Evolutionary conservation across 2,797 vertebrate species (phyloP).

Genomic region (Aselliscus stoliczkanus): DNA sequence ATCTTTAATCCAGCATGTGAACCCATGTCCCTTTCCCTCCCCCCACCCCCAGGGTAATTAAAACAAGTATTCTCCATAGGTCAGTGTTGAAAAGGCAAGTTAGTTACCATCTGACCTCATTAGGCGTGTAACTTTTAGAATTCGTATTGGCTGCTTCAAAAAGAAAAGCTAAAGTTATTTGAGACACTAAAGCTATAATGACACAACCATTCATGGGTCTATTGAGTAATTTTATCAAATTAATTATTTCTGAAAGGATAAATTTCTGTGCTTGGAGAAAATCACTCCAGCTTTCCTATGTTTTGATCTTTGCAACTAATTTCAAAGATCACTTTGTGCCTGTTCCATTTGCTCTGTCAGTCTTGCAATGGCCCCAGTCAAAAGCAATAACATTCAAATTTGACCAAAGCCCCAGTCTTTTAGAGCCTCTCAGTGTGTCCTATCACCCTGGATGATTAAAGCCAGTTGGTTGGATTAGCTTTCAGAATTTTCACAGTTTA

Average conservation of each 20-base stretch:
- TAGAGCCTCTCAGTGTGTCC: neutral
- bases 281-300: neutral
- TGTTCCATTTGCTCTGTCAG: neutral
- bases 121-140: slow-evolving; percentile 46
- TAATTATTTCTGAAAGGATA: slow-evolving; percentile 68
- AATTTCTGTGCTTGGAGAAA: slow-evolving; percentile 57
- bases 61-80: slow-evolving; percentile 42
- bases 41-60: too few relatives aligned
- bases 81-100: slow-evolving; percentile 32
- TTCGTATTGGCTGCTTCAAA: slow-evolving; percentile 37
- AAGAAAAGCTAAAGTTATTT: slow-evolving; percentile 57
- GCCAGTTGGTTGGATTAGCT: slow-evolving; percentile 45
- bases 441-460: slow-evolving; percentile 31
- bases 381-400: slow-evolving; percentile 8
- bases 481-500: slow-evolving; percentile 46
- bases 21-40: too few relatives aligned
- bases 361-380: neutral
- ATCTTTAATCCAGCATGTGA: slow-evolving; percentile 1
- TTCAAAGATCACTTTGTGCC: slow-evolving; percentile 44
- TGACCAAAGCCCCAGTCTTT: slow-evolving; percentile 18
- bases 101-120: slow-evolving; percentile 57
- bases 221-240: slow-evolving; percentile 70
- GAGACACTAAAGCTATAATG: slow-evolving; percentile 22
- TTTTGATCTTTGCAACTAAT: slow-evolving; percentile 58
- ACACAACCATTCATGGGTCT: slow-evolving; percentile 40